Conservation (phyloP, 2,797 vertebrate species). For the Onychomys arenicola region DNA sequence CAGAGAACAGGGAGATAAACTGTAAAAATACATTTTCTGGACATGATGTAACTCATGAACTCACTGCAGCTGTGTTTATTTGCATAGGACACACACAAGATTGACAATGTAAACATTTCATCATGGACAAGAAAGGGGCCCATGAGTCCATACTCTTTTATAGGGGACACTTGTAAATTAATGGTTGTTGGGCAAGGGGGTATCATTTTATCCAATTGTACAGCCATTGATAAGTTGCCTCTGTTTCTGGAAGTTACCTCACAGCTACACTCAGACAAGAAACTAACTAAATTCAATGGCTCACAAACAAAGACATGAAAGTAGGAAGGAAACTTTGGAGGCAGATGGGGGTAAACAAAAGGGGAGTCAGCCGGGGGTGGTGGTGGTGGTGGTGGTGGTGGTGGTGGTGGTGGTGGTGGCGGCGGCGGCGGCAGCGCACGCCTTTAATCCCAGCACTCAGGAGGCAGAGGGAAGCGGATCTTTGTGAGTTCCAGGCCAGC, state of each 20-base stretch:
- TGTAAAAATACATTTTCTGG: background rate
- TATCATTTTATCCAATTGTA: background rate
- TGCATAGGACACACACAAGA: background rate
- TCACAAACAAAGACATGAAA: background rate
- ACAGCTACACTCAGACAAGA: background rate
- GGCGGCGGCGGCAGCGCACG: too few relatives aligned
- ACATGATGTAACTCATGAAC: background rate
- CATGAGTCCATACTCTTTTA: background rate
- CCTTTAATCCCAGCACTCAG: too few relatives aligned
- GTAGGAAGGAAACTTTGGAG: background rate
- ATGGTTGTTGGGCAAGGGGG: background rate
- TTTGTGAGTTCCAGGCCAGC: too few relatives aligned
- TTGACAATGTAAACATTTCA: background rate
- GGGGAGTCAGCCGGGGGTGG: too few relatives aligned
- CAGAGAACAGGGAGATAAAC: background rate
- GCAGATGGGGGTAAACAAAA: background rate
- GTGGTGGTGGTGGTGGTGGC: too few relatives aligned
- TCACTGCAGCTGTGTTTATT: background rate
- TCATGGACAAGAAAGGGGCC: background rate
- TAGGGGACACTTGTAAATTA: background rate
- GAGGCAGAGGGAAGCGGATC: too few relatives aligned
- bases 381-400: too few relatives aligned
- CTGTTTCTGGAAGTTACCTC: background rate
- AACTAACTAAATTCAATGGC: background rate
- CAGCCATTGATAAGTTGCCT: background rate